Percentiles rank a stretch among this genome's conserved stretches.
Evolutionary conservation across 37 sponge, comb jelly and placozoan species (phyloP).

Genomic region (Chondrosia reniformis): DNA sequence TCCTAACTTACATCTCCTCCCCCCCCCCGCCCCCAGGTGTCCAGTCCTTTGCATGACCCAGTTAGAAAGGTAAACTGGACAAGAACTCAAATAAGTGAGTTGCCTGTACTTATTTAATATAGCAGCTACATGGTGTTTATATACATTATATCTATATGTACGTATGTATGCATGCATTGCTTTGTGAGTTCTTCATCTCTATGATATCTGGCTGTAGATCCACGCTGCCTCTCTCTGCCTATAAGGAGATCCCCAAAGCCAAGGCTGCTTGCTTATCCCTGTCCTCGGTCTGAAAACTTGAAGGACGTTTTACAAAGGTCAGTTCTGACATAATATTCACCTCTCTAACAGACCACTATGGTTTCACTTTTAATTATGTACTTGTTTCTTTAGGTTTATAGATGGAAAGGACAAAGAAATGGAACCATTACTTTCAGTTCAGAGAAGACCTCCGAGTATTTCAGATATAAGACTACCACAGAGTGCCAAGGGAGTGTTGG

Average conservation of each 20-base stretch:
- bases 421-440: not conserved
- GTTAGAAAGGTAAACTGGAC: conserved; percentile 36
- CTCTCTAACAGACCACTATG: not conserved
- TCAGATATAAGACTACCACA: not conserved
- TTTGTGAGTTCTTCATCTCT: not conserved
- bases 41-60: conserved; percentile 41
- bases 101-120: not conserved
- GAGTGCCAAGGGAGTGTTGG: not conserved
- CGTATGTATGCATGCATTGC: not conserved
- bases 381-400: not conserved
- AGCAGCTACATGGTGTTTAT: not conserved
- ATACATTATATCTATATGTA: not conserved
- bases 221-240: not conserved
- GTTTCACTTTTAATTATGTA: not conserved
- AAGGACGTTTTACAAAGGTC: conserved; percentile 16
- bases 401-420: not conserved
- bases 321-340: not conserved
- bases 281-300: conserved; percentile 33
- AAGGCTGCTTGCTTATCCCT: not conserved
- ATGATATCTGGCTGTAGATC: not conserved
- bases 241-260: not conserved
- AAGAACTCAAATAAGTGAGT: conserved; percentile 2
- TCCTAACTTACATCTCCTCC: not conserved
- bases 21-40: not conserved
- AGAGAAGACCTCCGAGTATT: not conserved